Evolutionary conservation across 1,140 invertebrate genomes (phyloP).

Genomic region (Brachionus rubens): DNA sequence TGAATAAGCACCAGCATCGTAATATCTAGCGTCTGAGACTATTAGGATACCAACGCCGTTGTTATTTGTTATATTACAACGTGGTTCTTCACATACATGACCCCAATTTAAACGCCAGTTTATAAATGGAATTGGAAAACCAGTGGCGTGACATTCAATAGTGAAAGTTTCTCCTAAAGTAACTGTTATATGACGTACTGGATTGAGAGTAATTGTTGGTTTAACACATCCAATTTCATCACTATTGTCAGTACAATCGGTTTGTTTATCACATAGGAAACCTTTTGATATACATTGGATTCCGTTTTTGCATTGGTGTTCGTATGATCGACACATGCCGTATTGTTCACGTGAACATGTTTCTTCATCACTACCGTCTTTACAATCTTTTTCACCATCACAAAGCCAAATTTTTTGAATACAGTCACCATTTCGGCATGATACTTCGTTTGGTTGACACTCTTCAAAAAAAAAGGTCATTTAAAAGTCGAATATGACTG

Average conservation of each 20-base stretch:
- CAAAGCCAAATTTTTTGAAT: constrained; percentile 87
- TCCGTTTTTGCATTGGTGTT: constrained; percentile 72
- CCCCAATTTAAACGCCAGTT: constrained; percentile 96
- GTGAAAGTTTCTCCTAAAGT: constrained; percentile 70
- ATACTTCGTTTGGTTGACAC: constrained; percentile 40
- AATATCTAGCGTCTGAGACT: constrained; percentile 69
- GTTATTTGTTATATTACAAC: constrained; percentile 57
- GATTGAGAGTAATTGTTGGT: constrained; percentile 68
- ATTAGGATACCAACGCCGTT: constrained; percentile 69
- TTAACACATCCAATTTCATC: constrained; percentile 88
- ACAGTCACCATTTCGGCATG: constrained; percentile 62
- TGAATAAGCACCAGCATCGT: constrained; percentile 89
- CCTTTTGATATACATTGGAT: constrained; percentile 83
- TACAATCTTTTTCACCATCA: constrained; percentile 86
- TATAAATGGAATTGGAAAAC: constrained; percentile 82
- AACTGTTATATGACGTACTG: constrained; percentile 67
- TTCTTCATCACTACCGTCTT: constrained; percentile 71
- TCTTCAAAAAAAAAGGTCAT: background rate
- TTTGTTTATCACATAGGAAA: constrained; percentile 85
- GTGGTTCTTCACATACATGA: constrained; percentile 75
- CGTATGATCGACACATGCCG: constrained; percentile 71
- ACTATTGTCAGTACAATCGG: constrained; percentile 80
- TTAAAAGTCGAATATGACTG: no score
- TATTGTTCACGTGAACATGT: constrained; percentile 56
- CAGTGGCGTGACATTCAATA: constrained; percentile 79